Evolutionary conservation across 1,140 invertebrate genomes (phyloP), one percentile per base, ranked within the genome.

Genomic region (Drosophila fuyamai): DNA sequence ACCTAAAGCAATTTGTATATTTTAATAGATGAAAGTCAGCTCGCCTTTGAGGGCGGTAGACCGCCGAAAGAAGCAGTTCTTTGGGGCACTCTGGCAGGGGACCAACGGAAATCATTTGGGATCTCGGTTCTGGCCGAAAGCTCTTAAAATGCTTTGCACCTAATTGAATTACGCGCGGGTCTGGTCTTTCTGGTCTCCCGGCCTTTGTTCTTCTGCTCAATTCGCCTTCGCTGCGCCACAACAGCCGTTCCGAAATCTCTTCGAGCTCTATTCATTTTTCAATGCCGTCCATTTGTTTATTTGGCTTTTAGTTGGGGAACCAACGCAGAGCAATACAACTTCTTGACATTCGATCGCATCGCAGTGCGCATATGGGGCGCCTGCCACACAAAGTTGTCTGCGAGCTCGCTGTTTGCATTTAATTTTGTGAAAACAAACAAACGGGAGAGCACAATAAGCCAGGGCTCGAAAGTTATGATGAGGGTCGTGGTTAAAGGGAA

Each of bases 11-110:
- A 79, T 82, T 82, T 63, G 60, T 76, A 55, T 79, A 77, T 80
- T 86, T 86, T 74, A 88, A 83, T 89, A 88, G 76, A 89, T 67
- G 65, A 77, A 88, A 83, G 76, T 63, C 59, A 68, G 63, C 35
- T 50, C 60, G 68, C 51, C 35, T 76, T 68, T 72, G 61, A 48
- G 57, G 55, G 36, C 51, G 55, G 46, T 27, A 36, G 23, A 54
- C 53, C 57, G 55, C 53, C 61, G 38, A 56, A 56, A 44, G 54
- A 56, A 47, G 62, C 67, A 46, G 46, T 44, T 65, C 51, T 58
- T 46, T 43, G 40, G 55, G 75, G 41, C 40, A 29, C 41, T 76
- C 79, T 65, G 72, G 61, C 76, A 72, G 55, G 35, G 57, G 57
- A 72, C 47, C 83, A 76, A 65, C 50, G 55, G 51, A 60, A 57